Base-by-base conservation (phyloP, 2,888 invertebrate species). In the Agriopis aurantiaria region DNA sequence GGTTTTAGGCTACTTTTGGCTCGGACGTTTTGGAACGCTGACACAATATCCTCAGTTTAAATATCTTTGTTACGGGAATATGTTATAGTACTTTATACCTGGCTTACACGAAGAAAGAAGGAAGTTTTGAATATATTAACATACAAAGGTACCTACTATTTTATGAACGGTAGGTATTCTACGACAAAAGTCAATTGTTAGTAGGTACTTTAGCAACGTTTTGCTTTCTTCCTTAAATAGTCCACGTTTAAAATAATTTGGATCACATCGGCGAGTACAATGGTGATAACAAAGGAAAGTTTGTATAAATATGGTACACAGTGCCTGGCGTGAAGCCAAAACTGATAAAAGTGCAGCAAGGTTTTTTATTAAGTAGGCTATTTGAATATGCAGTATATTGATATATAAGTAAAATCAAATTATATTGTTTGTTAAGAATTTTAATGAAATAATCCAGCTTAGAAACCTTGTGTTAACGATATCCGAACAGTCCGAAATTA, bases 281-380 rank as follows among this genome's bases (percentile, higher is more conserved):
- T 81, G 81, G 80, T 78, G 59, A 70, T 62, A 52, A 60, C 74
- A 71, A 71, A 85, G 82, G 82, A 85, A 79, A 79, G 81, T 80
- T 79, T 83, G 80, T 82, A 82, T 75, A 76, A 78, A 70, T 78
- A n/a, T n/a, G n/a, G n/a, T n/a, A 71, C 66, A 68, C 66, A 68
- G 74, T 67, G 72, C 58, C 75, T 77, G 85, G 82, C 81, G 69
- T 56, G 63, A 64, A 71, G 81, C 83, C 83, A 84, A 81, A 75
- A 80, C 76, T 78, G 68, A 66, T 67, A 64, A 73, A 73, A 66
- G 67, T 61, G 63, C 49, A 57, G 56, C 17, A 8, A 33, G 62
- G 53, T 17, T 51, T 43, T 43, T 10, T 9, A 43, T 8, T 51
- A 23, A 58, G 41, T 41, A 14, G 3, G 1, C 41, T 41, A 56